Evolutionary conservation across 2,113 vertebrate species (phyloP), one percentile per base, ranked within the genome.

Genomic region (Onychorhynchus coronatus): DNA sequence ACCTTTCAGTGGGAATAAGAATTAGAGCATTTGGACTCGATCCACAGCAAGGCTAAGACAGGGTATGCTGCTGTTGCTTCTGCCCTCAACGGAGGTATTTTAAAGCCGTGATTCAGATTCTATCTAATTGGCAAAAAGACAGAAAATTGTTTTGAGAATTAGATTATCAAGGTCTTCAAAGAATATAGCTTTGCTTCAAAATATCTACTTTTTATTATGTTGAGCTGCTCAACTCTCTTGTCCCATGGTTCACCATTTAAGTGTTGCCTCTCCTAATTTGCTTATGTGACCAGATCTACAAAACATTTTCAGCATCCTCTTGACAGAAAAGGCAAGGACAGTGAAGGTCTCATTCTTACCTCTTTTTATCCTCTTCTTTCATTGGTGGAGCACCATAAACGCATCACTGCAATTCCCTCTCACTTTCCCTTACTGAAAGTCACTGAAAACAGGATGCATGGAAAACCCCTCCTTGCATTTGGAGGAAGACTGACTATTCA

Each of bases 401-500:
- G 35, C 14, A 46, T 23, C 22, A 19, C 7, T 39, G 33, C 6
- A 49, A 6, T 12, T 90, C 12, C 15, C 50, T 88, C 50, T 39
- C 44, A 33, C 12, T n/a, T 88, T 21, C 24, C 9, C 8, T 87
- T 41, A 53, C 46, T 44, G 44, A 79, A 68, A 25, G 30, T 87
- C 47, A 23, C 14, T 31, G 50, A 72, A 72, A 85, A 42, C 0
- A 0, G 24, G 6, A 7, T 22, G 4, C 1, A 0, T 66, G 50
- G 37, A 52, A 91, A 19, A 2, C 11, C 5, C 2, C 4, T 61
- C 41, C 8, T n/a, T 37, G 14, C 14, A 17, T 68, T 91, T 62
- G 49, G 62, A 56, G 31, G 23, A 63, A 55, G 22, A 62, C 10
- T 49, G 13, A 11, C 8, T 49, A 25, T 58, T 62, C 33, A 11